Conservation (phyloP, 1,140 invertebrate species). For the Drosophila lacertosa region DNA sequence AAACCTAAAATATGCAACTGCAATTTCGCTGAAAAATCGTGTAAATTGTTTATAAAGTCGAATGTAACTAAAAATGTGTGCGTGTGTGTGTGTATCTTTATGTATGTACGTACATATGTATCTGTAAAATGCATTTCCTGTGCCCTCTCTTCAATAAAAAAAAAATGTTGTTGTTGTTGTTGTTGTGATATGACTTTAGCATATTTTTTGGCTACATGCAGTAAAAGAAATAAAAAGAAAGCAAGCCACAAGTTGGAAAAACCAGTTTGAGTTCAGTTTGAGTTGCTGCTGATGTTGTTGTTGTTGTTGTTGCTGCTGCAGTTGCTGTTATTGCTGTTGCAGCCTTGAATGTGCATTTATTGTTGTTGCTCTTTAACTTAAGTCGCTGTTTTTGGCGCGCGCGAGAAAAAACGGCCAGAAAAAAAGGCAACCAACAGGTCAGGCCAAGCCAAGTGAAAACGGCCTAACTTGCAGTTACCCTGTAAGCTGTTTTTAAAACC, state of each 20-base stretch:
- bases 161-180: conserved; percentile 30
- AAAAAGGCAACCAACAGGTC: conserved; percentile 33
- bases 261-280: conserved; percentile 32
- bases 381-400: conserved; percentile 67
- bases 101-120: conserved; percentile 21
- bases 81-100: conserved; percentile 12
- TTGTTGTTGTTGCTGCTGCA: conserved; percentile 38
- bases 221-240: conserved; percentile 61
- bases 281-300: conserved; percentile 49
- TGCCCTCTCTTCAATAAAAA: conserved; percentile 44
- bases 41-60: conserved; percentile 51
- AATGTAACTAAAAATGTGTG: conserved; percentile 15
- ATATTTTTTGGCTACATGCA: conserved; percentile 70
- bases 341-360: conserved; percentile 80
- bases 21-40: conserved; percentile 36
- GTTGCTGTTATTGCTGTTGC: conserved; percentile 37
- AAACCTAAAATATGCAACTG: conserved; percentile 35
- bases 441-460: conserved; percentile 5
- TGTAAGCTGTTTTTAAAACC: conserved; percentile 7
- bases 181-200: conserved; percentile 51
- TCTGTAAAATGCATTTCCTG: conserved; percentile 62
- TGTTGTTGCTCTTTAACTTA: conserved; percentile 50
- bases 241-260: conserved; percentile 65
- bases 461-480: conserved; percentile 9
- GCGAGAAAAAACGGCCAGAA: conserved; percentile 58